Base-by-base conservation (phyloP, 1,140 invertebrate genomes). In the Drosophila pruinosa region DNA sequence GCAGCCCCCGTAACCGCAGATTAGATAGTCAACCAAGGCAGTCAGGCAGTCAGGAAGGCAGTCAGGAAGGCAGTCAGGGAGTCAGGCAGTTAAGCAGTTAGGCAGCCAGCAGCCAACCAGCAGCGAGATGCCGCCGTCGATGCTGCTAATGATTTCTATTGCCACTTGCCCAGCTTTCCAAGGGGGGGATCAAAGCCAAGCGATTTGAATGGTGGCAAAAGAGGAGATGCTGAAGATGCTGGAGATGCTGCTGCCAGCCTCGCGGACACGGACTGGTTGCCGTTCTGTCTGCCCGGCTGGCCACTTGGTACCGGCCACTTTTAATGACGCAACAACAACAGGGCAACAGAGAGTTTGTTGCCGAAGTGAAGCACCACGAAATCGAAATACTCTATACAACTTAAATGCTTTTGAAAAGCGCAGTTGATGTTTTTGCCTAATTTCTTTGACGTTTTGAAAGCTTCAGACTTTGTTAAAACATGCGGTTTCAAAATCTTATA, bases 71-170 rank as follows among this genome's bases (percentile, higher is more conserved):
- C 41, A 12, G 22, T 15, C 22, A 26, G 43, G 21, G 31, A 4
- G 12, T n/a, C 43, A 22, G 24, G n/a, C n/a, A n/a, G n/a, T 15
- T 12, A 26, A 22, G 21, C 10, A 4, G 12, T n/a, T 21, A 22
- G 24, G 10, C 17, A 39, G 41, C 41, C 10, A 14, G n/a, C 28
- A 31, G 28, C 2, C 10, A 31, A 10, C 28, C 28, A 31, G 28
- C 41, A 43, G 41, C 43, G 4, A 31, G 57, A 26, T 53, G 54
- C 48, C 36, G 71, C 73, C 58, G 61, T 72, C 77, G 56, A 43
- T 78, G 79, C 71, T 75, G 81, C 77, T 86, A 85, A 85, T 85
- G 81, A 85, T 86, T 85, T 85, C 81, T 85, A 85, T 81, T 85
- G 81, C 74, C 82, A 59, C 71, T 50, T 64, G 63, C 31, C 14